phyloP scores from a whole-genome alignment of 2,797 vertebrate species.

The Lycodopsis pacificus region DNA sequence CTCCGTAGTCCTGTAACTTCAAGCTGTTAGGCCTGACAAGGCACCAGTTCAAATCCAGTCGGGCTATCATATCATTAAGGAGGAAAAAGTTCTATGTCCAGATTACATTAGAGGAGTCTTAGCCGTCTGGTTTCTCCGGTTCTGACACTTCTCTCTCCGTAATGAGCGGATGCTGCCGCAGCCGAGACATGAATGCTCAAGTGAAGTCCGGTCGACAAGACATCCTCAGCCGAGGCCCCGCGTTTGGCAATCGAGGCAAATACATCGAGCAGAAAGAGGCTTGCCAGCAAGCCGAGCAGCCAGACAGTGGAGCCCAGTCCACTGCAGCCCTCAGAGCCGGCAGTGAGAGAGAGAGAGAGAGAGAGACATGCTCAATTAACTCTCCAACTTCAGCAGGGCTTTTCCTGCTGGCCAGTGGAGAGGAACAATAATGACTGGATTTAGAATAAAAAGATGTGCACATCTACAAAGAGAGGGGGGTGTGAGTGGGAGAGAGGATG shows the following conservation, averaged over 20 bases:
- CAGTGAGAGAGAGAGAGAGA: slow-evolving; percentile 75
- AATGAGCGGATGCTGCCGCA: slow-evolving; percentile 82
- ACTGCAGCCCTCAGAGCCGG: slow-evolving; percentile 71
- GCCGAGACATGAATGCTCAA: slow-evolving; percentile 85
- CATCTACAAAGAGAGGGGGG: slow-evolving; percentile 82
- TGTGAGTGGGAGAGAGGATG: slow-evolving; percentile 68
- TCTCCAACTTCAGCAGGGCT: slow-evolving; percentile 84
- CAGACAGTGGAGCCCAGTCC: slow-evolving; percentile 71
- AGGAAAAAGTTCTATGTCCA: slow-evolving; percentile 85
- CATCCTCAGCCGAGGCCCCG: slow-evolving; percentile 74
- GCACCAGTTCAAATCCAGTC: slow-evolving; percentile 80
- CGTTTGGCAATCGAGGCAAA: slow-evolving; percentile 84
- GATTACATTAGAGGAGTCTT: slow-evolving; percentile 86
- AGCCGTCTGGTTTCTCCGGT: slow-evolving; percentile 75
- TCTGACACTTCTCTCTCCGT: slow-evolving; percentile 86
- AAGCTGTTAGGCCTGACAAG: slow-evolving; percentile 80
- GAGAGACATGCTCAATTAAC: slow-evolving; percentile 86
- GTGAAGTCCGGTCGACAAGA: slow-evolving; percentile 84
- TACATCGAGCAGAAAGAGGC: slow-evolving; percentile 77
- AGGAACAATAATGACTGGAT: slow-evolving; percentile 86
- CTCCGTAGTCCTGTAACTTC: slow-evolving; percentile 60
- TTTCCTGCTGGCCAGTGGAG: slow-evolving; percentile 86
- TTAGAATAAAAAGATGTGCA: slow-evolving; percentile 88
- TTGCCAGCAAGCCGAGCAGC: slow-evolving; percentile 65
- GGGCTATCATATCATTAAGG: slow-evolving; percentile 85